phyloP scores from a whole-genome alignment of 2,888 invertebrate species.

The Meloe dianella region DNA sequence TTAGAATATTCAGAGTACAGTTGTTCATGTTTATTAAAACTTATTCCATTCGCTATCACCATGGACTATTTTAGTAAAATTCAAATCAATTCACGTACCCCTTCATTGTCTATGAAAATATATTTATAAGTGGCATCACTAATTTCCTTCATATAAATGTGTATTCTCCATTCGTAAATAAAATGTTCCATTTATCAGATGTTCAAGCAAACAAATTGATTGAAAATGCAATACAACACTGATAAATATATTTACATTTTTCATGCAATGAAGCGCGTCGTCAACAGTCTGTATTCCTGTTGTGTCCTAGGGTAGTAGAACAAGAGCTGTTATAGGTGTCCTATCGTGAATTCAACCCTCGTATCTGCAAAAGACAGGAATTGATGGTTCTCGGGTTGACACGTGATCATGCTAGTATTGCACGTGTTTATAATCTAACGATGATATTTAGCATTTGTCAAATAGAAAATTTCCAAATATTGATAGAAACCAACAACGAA shows the following conservation, averaged over 20 bases:
- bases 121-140: not conserved
- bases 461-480: conserved; percentile 10
- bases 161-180: not conserved
- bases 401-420: conserved; percentile 30
- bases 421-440: conserved; percentile 32
- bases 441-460: conserved; percentile 30
- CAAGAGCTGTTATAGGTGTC: conserved; percentile 26
- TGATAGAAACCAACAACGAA: not conserved
- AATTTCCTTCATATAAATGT: not conserved
- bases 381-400: conserved; percentile 35
- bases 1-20: conserved; percentile 1
- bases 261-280: conserved; percentile 27
- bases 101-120: not conserved
- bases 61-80: not conserved
- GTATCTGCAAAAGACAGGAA: conserved; percentile 33
- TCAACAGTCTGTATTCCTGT: conserved; percentile 26
- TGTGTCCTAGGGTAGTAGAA: conserved; percentile 19
- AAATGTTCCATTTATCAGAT: conserved; percentile 21
- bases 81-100: not conserved
- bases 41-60: not conserved
- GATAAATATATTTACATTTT: conserved; percentile 42
- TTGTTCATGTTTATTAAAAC: conserved; percentile 4
- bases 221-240: conserved; percentile 35
- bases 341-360: conserved; percentile 31
- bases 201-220: conserved; percentile 35